phyloP scores from a whole-genome alignment of 2,113 vertebrate species.

The Cichladusa arquata region DNA sequence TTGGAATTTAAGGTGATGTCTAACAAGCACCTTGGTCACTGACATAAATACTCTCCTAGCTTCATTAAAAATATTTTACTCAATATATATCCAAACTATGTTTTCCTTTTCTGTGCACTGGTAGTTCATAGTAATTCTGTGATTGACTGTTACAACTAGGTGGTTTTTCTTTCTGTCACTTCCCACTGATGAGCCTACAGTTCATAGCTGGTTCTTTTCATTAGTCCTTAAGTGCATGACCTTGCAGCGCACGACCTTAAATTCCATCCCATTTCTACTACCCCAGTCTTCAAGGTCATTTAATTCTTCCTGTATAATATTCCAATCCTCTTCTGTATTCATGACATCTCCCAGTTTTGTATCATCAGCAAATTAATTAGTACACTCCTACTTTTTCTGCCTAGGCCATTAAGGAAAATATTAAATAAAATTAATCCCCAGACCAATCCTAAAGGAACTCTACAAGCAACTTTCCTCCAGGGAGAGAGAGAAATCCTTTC shows the following conservation, averaged over 20 bases:
- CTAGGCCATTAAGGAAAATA: conserved; percentile 68
- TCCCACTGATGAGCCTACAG: conserved; percentile 23
- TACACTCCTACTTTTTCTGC: conserved; percentile 65
- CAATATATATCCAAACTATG: neutral
- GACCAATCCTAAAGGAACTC: conserved; percentile 68
- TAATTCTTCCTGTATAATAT: conserved; percentile 48
- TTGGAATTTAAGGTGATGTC: neutral
- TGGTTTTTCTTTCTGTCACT: conserved; percentile 31
- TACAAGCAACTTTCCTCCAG: conserved; percentile 41
- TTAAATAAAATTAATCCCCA: conserved; percentile 71
- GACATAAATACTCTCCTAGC: neutral
- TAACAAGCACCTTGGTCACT: neutral
- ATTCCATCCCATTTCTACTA: conserved; percentile 43
- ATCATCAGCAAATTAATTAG: conserved; percentile 70
- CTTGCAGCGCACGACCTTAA: conserved; percentile 31
- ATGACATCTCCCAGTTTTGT: conserved; percentile 58
- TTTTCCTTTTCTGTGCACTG: neutral
- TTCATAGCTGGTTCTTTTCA: conserved; percentile 36
- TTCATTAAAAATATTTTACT: conserved; percentile 1
- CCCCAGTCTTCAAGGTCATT: conserved; percentile 53
- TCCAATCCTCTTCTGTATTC: conserved; percentile 67
- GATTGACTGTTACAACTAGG: neutral
- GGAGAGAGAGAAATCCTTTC: conserved; percentile 49
- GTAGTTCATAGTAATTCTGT: neutral
- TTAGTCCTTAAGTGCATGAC: conserved; percentile 45